Base-by-base conservation (phyloP, 1,140 invertebrate species). In the Lasioglossum baleicum region DNA sequence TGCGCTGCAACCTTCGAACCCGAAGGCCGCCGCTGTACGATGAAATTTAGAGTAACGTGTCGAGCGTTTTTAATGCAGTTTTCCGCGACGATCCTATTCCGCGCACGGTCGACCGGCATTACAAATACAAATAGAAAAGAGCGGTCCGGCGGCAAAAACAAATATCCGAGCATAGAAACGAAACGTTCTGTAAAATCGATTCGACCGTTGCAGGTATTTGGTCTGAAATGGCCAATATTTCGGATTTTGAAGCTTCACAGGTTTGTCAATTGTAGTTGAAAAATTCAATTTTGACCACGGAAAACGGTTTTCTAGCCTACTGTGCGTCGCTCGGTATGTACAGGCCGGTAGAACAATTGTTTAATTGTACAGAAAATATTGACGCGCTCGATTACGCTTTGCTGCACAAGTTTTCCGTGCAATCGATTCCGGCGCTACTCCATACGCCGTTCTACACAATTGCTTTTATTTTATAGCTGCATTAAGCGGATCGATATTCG, bases 401-500 rank as follows among this genome's bases (percentile, higher is more conserved):
- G 22, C 44, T 60, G n/a, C 48, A 22, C 31, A 40, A 15, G 26
- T 40, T 26, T 51, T 66, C n/a, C 22, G 11, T 11, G 48, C 74
- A 69, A 84, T 77, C 53, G 66, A 75, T 84, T 82, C 35, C 70
- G 44, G 61, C 56, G 40, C 17, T 42, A 35, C 72, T 63, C 26
- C 26, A 56, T 66, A 42, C 40, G 48, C 51, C 69, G 61, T 84
- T 51, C 69, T 40, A 44, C 15, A 51, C 72, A n/a, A 81, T 81
- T 75, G 79, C 60, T 84, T 80, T 84, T 68, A 74, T 85, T 85
- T 84, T 63, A 40, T 76, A 81, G 60, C 77, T 71, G 68, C 60
- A 81, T 61, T 77, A 81, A 22, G 56, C 83, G 84, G 70, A 81
- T 85, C 83, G 83, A 85, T 85, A 85, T 70, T 70, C 73, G 83